A percentile compares a stretch with the other conserved stretches of the same genome.
Evolutionary conservation across 2,888 invertebrate species (phyloP).

Genomic region (Drosophila colorata): DNA sequence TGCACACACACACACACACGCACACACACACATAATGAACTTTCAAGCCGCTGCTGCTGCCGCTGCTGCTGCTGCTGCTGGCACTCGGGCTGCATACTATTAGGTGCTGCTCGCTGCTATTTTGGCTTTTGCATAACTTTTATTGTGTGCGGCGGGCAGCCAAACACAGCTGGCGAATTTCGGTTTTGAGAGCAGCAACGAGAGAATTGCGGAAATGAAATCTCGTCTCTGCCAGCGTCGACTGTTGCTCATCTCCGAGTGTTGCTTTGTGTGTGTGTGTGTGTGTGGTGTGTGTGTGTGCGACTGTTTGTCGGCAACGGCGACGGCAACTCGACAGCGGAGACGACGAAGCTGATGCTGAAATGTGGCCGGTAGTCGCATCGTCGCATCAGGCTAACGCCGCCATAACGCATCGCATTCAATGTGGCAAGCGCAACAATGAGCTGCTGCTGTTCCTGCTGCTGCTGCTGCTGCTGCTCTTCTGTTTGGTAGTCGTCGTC

Average conservation of each 20-base stretch:
- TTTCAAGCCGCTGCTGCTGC: too few relatives aligned
- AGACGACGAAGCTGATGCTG: slow-evolving; percentile 62
- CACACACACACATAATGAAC: slow-evolving; percentile 1
- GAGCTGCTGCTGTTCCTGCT: slow-evolving; percentile 63
- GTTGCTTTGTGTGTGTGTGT: slow-evolving; percentile 17
- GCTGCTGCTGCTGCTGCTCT: slow-evolving; percentile 22
- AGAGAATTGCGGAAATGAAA: slow-evolving; percentile 66
- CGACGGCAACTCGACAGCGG: slow-evolving; percentile 16
- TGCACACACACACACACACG: slow-evolving; percentile 7
- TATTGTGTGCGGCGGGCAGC: slow-evolving; percentile 60
- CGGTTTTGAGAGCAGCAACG: slow-evolving; percentile 56
- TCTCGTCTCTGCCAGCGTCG: slow-evolving; percentile 52
- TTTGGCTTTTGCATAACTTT: slow-evolving; percentile 78
- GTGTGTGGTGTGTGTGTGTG: slow-evolving; percentile 31
- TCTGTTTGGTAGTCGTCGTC: slow-evolving; percentile 29
- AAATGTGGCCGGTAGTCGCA: slow-evolving; percentile 81
- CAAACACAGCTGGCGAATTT: slow-evolving; percentile 53
- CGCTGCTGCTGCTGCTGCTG: too few relatives aligned
- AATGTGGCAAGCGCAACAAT: slow-evolving; percentile 82
- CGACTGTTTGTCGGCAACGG: slow-evolving; percentile 34
- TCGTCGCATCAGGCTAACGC: slow-evolving; percentile 80
- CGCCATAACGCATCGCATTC: slow-evolving; percentile 82
- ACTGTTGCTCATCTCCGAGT: slow-evolving; percentile 77
- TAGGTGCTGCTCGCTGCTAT: slow-evolving; percentile 60
- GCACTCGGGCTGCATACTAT: slow-evolving; percentile 63